Base-by-base conservation (phyloP, 2,888 invertebrate species). In the Gisinianus flammeolus region DNA sequence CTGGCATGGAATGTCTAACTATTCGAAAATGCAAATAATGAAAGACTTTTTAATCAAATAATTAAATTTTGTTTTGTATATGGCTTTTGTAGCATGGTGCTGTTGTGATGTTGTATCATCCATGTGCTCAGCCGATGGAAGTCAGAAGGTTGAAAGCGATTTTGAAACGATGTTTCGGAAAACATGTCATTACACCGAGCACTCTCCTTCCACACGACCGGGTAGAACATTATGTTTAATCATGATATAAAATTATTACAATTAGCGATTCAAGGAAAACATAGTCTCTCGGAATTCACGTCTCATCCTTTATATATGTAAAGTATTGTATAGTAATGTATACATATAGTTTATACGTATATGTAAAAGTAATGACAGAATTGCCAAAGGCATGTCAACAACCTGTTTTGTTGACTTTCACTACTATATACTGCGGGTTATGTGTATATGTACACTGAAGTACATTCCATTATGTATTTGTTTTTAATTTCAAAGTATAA, bases 81-180 rank as follows among this genome's bases (percentile, higher is more conserved):
- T 64, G 68, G 77, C 77, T 67, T 77, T 81, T 85, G 44, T 80
- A 94, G 90, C 94, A 94, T 86, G 95, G 95, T 12, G 92, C 91
- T 6, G 89, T 94, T 56, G 93, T 93, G 0, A 91, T 94, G 90
- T 87, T 95, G n/a, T 94, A 94, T 86, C 94, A 95, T 88, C 95
- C 95, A 0, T 95, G 95, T 87, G 92, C 93, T 5, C 90, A 92
- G 86, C 88, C 88, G 0, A 86, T 89, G 16, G 90, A 93, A 88
- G 89, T 94, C 0, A 86, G 90, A 58, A 86, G 88, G 58, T 87
- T 95, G 69, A 90, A 90, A 85, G 86, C 87, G 56, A 85, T 93
- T 2, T 90, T 94, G 0, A 89, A 87, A 52, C 87, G 88, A 8
- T 95, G 95, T 86, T 87, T 94, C 1, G 91, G 92, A 82, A 90